Evolutionary conservation across 2,113 vertebrate genomes (phyloP), one percentile per base, ranked within the genome.

Genomic region (Anoplopoma fimbria): DNA sequence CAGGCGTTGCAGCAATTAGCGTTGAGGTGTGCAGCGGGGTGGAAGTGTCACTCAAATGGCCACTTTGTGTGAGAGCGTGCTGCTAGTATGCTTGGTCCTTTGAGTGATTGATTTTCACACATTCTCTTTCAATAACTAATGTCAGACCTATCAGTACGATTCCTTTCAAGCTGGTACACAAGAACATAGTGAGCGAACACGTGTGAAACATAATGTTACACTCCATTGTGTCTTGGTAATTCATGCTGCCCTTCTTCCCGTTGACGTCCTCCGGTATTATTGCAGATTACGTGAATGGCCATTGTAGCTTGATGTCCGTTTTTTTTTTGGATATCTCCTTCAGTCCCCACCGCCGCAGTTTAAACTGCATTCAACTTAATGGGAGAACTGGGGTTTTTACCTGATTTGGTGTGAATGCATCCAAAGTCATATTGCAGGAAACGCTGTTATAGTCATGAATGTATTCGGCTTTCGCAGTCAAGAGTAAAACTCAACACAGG

Each of bases 401-500:
- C 49, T 23, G 49, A 23, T 51, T 51, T 51, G 6, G 21, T 51
- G 49, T 51, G 49, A 51, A 9, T 51, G 6, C 21, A 23, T 51
- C 8, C 55, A n/a, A 27, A 0, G 15, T 63, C 38, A 27, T 14
- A 58, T 53, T 77, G 42, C 55, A 80, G 72, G 55, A 76, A 33
- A 62, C 10, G 5, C 53, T 69, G 19, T 34, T 47, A 69, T 7
- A 38, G 25, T 75, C 14, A 68, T 60, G 34, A 42, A 21, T 51
- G n/a, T 23, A 31, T n/a, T 60, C 4, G 3, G 3, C 21, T 71
- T 47, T 71, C 15, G 72, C 36, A 51, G 57, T 76, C 0, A 0
- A 64, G 62, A 40, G 29, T 79, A 47, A 87, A 80, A 64, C 38
- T 87, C 31, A 62, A 51, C 69, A 47, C 47, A 72, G 72, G 45